Evolutionary conservation across 2,888 invertebrate species (phyloP), one percentile per base, ranked within the genome.

Genomic region (Smittia aterrima): DNA sequence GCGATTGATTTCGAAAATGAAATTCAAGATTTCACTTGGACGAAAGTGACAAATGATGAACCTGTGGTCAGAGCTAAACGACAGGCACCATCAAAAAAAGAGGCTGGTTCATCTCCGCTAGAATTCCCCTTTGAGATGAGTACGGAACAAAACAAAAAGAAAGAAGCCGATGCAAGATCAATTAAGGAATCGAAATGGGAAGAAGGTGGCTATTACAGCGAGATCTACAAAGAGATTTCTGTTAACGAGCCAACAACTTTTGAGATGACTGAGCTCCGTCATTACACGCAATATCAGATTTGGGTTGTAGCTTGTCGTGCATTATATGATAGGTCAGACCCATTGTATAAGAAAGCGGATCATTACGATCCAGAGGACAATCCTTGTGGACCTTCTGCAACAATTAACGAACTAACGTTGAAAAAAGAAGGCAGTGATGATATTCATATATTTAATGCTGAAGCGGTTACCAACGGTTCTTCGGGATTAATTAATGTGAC

Each of bases 291-390:
- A 78, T 95, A 95, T 83, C 87, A 88, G 18, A 88, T 95, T 74
- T 86, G 85, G 77, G 87, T 95, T 67, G 87, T 87, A 81, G 94
- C 93, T 1, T 95, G 95, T 78, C 88, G 93, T n/a, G 86, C 87
- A 77, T 83, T 82, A 25, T n/a, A 25, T 24, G 64, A 64, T 64
- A 47, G 3, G 16, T 47, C 47, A 16, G 16, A 47, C n/a, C 47
- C 4, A n/a, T n/a, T n/a, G n/a, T n/a, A n/a, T n/a, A 16, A 22
- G 24, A 18, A 77, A 64, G 77, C 79, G 16, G 84, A 77, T 54
- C 79, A 83, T 80, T 92, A 92, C 81, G 88, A 88, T 76, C 79
- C 80, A 6, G 82, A 83, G 76, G 84, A 84, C 22, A n/a, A n/a
- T n/a, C n/a, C n/a, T n/a, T n/a, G n/a, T n/a, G n/a, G n/a, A n/a